Conservation (phyloP, 2,113 vertebrate species). For the Rhynchomys soricoides region DNA sequence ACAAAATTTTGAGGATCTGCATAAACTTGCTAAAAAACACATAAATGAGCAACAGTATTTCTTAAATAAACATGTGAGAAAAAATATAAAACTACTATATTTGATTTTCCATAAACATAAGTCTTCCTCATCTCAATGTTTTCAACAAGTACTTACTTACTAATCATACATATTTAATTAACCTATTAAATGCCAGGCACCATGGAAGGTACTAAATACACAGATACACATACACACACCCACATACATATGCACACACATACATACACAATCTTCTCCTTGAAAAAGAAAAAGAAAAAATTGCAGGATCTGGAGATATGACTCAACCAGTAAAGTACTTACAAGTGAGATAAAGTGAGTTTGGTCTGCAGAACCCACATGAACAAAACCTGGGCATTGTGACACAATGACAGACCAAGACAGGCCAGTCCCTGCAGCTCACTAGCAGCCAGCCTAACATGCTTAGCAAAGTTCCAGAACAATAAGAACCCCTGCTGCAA, state of each 20-base stretch:
- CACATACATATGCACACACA: neutral
- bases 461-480: neutral
- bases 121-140: neutral
- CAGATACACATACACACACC: neutral
- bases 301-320: neutral
- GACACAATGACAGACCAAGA: neutral
- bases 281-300: neutral
- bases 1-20: conserved; percentile 34
- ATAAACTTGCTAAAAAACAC: conserved; percentile 26
- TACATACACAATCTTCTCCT: neutral
- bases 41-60: conserved; percentile 39
- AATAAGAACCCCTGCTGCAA: too few relatives aligned
- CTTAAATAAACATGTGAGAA: neutral
- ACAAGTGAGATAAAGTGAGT: neutral
- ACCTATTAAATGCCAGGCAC: neutral
- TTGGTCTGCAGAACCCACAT: neutral
- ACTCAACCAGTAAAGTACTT: neutral
- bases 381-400: neutral
- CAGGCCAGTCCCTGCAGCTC: too few relatives aligned
- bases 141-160: neutral
- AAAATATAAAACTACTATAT: conserved; percentile 51
- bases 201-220: neutral
- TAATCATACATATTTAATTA: neutral
- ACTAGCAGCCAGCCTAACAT: neutral
- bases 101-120: conserved; percentile 48